Evolutionary conservation across 2,797 vertebrate genomes (phyloP).

Genomic region (Setipinna tenuifilis): DNA sequence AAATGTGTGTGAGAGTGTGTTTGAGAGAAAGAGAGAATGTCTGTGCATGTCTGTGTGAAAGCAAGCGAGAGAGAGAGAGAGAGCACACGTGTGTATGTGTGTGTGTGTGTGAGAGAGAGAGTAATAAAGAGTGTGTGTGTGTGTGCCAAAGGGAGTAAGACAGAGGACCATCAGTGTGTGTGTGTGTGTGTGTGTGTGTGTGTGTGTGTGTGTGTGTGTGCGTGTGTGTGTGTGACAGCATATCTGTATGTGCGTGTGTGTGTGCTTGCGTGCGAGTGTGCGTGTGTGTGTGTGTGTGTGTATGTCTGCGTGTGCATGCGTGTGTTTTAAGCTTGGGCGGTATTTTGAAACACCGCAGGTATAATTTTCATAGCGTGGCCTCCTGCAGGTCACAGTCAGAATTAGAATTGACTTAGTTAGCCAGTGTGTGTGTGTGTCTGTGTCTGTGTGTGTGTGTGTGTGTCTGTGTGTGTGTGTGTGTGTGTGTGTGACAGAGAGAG

Average conservation of each 20-base stretch:
- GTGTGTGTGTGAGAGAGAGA: neutral
- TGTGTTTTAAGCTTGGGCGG: no score
- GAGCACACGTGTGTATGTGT: slow-evolving; percentile 4
- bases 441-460: no score
- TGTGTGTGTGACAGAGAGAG: no score
- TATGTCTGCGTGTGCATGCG: neutral
- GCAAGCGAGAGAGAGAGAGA: no score
- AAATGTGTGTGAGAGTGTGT: no score
- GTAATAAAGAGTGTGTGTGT: neutral
- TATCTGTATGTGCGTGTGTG: neutral
- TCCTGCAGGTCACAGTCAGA: no score
- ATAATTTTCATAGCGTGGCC: no score
- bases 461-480: no score
- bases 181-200: neutral
- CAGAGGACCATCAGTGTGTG: neutral
- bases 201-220: neutral
- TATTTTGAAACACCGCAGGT: no score
- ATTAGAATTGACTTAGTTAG: no score
- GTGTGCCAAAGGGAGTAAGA: neutral
- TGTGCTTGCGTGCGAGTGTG: neutral
- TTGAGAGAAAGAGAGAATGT: neutral
- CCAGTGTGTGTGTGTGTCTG: no score
- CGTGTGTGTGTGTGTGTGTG: neutral
- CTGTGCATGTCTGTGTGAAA: neutral
- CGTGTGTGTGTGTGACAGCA: neutral